Percentiles rank a stretch among this genome's conserved stretches.
Conservation (phyloP, 2,113 vertebrate species). For the Oryzias curvinotus region DNA sequence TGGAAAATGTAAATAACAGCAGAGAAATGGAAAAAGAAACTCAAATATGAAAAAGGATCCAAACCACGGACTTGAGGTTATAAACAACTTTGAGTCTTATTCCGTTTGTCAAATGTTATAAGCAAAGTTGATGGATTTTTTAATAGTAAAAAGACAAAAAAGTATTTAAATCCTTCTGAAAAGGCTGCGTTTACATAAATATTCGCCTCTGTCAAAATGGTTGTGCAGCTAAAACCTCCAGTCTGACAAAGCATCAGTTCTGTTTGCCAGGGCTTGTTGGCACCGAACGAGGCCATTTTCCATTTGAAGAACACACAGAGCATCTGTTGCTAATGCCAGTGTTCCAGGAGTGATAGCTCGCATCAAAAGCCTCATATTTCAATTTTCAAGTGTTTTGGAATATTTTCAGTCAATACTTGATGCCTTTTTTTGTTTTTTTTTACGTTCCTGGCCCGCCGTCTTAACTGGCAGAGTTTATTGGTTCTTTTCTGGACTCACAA, state of each 20-base stretch:
- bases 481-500: slow-evolving; percentile 32
- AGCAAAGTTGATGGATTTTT: no score
- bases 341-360: slow-evolving; percentile 34
- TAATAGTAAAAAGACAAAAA: neutral
- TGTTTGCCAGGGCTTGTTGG: slow-evolving; percentile 43
- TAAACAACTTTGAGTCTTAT: no score
- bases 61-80: no score
- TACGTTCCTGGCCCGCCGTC: slow-evolving; percentile 31
- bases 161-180: neutral
- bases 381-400: slow-evolving; percentile 41
- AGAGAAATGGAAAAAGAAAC: no score
- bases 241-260: slow-evolving; percentile 24
- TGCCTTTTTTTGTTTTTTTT: slow-evolving; percentile 9
- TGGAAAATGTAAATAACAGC: no score
- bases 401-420: slow-evolving; percentile 39
- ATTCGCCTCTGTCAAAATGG: slow-evolving; percentile 16
- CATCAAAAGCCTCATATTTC: slow-evolving; percentile 29
- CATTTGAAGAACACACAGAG: slow-evolving; percentile 27
- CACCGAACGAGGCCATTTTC: slow-evolving; percentile 28
- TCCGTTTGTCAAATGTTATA: no score
- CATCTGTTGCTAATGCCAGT: slow-evolving; percentile 32
- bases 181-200: neutral
- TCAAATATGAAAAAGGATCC: no score
- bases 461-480: slow-evolving; percentile 36
- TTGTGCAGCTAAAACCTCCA: slow-evolving; percentile 7